phyloP scores from a whole-genome alignment of 2,113 vertebrate genomes.

The Austrofundulus limnaeus region DNA sequence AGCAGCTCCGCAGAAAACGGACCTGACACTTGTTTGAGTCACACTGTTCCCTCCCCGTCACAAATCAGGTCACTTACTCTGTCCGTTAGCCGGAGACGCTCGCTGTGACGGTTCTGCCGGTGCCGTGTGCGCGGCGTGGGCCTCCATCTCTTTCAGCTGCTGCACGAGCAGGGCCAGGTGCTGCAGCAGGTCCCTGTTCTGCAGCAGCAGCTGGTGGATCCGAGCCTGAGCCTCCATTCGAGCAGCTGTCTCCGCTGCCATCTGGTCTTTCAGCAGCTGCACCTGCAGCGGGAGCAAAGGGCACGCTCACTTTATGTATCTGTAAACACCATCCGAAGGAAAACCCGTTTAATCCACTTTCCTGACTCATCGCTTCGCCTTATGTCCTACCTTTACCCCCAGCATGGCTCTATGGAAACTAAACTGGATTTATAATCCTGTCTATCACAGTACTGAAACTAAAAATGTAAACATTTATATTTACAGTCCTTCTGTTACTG shows the following conservation, averaged over 20 bases:
- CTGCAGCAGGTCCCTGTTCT: conserved; percentile 85
- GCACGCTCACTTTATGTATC: background rate
- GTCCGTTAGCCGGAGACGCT: conserved; percentile 44
- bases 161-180: conserved; percentile 85
- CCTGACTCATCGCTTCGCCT: background rate
- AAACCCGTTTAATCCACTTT: background rate
- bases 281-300: conserved; percentile 66
- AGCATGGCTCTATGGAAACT: background rate
- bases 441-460: too few species aligned
- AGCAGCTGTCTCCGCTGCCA: conserved; percentile 81
- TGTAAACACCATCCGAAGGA: background rate
- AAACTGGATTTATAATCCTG: background rate
- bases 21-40: conserved; percentile 18
- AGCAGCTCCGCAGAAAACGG: conserved; percentile 6
- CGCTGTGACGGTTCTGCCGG: conserved; percentile 16
- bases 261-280: conserved; percentile 84
- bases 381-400: background rate
- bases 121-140: conserved; percentile 31
- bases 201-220: conserved; percentile 85
- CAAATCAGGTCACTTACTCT: conserved; percentile 58
- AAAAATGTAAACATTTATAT: background rate
- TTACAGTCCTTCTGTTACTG: conserved; percentile 12
- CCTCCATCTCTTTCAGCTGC: conserved; percentile 84
- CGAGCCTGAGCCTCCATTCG: conserved; percentile 85
- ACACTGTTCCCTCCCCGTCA: background rate